These are phyloP conservation scores for Gymnothorax javanicus DNA, from an alignment of 2,797 vertebrate species.

Conservation along the genomic window DNA sequence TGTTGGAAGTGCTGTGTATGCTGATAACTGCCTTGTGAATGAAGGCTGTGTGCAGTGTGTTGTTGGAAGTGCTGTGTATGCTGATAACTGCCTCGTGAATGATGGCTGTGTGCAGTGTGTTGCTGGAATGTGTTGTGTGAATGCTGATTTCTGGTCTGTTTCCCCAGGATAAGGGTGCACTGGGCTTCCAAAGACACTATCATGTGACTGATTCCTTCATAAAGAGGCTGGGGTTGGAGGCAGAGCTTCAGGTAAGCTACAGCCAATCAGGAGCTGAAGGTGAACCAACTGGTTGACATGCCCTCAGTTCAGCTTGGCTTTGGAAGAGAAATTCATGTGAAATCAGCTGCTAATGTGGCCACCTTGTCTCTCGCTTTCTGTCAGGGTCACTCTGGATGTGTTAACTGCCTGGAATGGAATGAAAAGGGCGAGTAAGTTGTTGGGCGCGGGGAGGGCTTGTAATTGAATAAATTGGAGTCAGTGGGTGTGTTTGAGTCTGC, in stretches of 20 bases:
- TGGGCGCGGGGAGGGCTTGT: neutral
- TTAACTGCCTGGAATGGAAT: slow-evolving; percentile 99
- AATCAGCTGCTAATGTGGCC: no score
- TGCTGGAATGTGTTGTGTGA: neutral
- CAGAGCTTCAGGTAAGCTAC: slow-evolving; percentile 88
- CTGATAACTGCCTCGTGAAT: no score
- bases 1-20: neutral
- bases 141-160: neutral
- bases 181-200: slow-evolving; percentile 88
- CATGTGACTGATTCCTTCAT: slow-evolving; percentile 97
- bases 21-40: no score
- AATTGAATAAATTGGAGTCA: neutral
- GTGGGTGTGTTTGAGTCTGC: neutral
- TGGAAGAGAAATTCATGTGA: no score
- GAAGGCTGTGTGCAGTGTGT: no score
- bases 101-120: neutral
- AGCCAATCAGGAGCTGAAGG: neutral
- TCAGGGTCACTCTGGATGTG: slow-evolving; percentile 98
- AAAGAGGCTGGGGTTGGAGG: slow-evolving; percentile 91
- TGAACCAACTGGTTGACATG: neutral
- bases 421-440: slow-evolving; percentile 95
- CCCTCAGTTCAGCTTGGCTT: neutral
- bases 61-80: no score
- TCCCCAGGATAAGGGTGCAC: slow-evolving; percentile 82
- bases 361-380: slow-evolving; percentile 24